Evolutionary conservation across 1,140 invertebrate genomes (phyloP), one percentile per base, ranked within the genome.

Genomic region (Chironomus striatipennis): DNA sequence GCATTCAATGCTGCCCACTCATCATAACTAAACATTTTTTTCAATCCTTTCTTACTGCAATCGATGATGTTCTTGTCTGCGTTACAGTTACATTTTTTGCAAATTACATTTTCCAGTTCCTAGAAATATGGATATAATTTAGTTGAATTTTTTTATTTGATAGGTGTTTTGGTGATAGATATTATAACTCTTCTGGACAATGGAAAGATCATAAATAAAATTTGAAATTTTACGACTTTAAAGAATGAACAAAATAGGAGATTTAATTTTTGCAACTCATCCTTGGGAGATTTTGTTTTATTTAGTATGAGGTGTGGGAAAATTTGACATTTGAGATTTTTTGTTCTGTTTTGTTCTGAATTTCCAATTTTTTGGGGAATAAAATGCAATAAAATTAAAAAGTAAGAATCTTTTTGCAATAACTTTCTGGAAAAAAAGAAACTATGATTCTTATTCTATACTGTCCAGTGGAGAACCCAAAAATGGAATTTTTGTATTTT

Each of bases 1-100:
- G 77, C 83, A 77, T 67, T 83, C 76, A 77, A 77, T 77, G 73
- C 82, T 80, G 77, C 82, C 81, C 83, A 84, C 74, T 85, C 83
- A 1, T 78, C 77, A 0, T 76, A 12, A 0, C 80, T 78, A 47
- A 84, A 79, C 74, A 79, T 78, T 0, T 47, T 72, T 5, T 47
- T 75, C 0, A 84, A 64, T 17, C 80, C 79, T 20, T 75, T 76
- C 5, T 76, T 74, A 6, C 75, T 76, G 75, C 83, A 84, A 76
- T 84, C 79, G 6, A 84, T 72, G 4, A 78, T 72, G 0, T 77
- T 75, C 0, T 76, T 9, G 43, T 78, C 75, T 12, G 79, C 80
- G 7, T 64, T 73, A 72, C 79, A 79, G 0, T 12, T 18, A 73
- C 83, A 84, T 73, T 78, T 79, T n/a, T 76, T 79, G 21, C 83